A percentile compares a stretch with the other conserved stretches of the same genome.
These are phyloP conservation scores for Merodon equestris DNA, from an alignment of 2,888 invertebrate species.

Conservation along the genomic window DNA sequence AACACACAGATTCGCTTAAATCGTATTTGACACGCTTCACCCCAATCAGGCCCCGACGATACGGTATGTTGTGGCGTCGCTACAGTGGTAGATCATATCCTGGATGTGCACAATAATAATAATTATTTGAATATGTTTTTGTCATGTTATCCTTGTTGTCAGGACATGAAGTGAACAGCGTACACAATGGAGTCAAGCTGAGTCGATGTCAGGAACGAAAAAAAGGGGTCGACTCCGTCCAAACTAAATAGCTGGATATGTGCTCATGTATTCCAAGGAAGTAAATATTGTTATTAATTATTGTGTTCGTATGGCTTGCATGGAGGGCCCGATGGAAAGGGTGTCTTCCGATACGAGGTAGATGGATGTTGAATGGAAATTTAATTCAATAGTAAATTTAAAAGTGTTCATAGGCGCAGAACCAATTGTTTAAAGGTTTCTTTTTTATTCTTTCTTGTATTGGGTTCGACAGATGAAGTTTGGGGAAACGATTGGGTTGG, in stretches of 20 bases:
- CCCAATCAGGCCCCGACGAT: conserved; percentile 44
- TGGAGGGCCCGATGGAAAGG: conserved; percentile 40
- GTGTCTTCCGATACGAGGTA: background rate
- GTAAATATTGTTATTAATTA: conserved; percentile 68
- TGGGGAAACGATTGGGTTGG: conserved; percentile 18
- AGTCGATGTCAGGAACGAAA: background rate
- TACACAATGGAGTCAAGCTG: conserved; percentile 49
- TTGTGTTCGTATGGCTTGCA: conserved; percentile 31
- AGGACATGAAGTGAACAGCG: conserved; percentile 47
- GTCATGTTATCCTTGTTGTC: conserved; percentile 66
- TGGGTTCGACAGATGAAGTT: conserved; percentile 38
- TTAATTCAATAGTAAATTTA: conserved; percentile 65
- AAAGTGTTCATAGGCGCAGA: conserved; percentile 64
- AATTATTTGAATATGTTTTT: conserved; percentile 67
- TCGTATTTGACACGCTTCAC: conserved; percentile 66
- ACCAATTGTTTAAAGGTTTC: conserved; percentile 39
- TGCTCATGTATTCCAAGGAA: conserved; percentile 12
- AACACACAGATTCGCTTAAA: conserved; percentile 68
- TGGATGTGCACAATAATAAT: conserved; percentile 57
- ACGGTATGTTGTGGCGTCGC: background rate
- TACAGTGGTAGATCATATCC: background rate
- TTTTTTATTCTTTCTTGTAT: conserved; percentile 12
- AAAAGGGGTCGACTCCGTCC: conserved; percentile 30
- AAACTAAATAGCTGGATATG: too few species aligned
- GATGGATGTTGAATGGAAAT: conserved; percentile 38